Conservation (phyloP, 1,140 invertebrate genomes). For the Apolygus lucorum region DNA sequence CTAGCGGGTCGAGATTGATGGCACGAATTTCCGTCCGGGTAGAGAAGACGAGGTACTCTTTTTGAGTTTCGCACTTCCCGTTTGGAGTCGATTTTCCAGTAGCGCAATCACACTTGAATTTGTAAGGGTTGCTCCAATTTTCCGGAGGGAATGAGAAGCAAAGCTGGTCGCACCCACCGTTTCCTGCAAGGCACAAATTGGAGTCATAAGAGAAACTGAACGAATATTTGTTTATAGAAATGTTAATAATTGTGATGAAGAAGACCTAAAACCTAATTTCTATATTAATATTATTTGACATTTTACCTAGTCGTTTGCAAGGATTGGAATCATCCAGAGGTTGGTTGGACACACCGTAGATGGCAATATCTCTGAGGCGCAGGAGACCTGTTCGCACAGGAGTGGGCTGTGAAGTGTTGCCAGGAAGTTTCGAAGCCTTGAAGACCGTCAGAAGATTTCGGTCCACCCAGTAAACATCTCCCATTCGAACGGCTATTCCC, state of each 20-base stretch:
- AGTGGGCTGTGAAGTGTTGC: conserved; percentile 52
- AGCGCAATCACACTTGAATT: conserved; percentile 81
- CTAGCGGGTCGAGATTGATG: conserved; percentile 70
- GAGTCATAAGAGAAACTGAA: background rate
- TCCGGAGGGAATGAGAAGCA: conserved; percentile 85
- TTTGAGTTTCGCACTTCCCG: conserved; percentile 65
- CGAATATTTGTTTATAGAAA: background rate
- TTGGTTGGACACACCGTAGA: conserved; percentile 81
- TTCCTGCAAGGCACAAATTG: conserved; percentile 39
- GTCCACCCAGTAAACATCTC: conserved; percentile 92
- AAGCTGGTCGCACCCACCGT: conserved; percentile 83
- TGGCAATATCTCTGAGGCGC: conserved; percentile 77
- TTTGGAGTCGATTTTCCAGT: conserved; percentile 51
- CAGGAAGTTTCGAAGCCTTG: conserved; percentile 67
- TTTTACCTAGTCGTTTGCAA: conserved; percentile 49
- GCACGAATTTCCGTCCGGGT: conserved; percentile 84
- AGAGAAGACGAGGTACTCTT: conserved; percentile 84
- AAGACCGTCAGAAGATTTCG: conserved; percentile 82
- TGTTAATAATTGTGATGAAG: too few relatives aligned
- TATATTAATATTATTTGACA: too few relatives aligned
- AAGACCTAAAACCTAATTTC: too few relatives aligned
- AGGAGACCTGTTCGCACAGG: conserved; percentile 68
- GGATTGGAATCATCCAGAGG: conserved; percentile 70
- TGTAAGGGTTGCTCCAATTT: conserved; percentile 38
- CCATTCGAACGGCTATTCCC: conserved; percentile 77